Evolutionary conservation across 2,888 invertebrate species (phyloP).

Genomic region (Scaptomyza polygonia): DNA sequence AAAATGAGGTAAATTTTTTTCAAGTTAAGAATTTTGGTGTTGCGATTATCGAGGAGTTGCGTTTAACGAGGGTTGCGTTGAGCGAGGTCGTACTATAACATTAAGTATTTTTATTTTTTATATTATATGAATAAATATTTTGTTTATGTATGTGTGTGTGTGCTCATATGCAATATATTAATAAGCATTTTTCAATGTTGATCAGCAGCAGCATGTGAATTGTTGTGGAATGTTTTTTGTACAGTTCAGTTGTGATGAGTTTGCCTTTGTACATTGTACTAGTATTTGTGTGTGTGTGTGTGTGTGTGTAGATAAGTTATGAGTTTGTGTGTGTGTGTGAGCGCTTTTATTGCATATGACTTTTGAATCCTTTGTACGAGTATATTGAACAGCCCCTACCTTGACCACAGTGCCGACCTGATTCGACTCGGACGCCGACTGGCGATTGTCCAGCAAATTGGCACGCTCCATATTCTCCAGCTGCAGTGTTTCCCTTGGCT

Average conservation of each 20-base stretch:
- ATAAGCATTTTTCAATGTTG: slow-evolving; percentile 41
- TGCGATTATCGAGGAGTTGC: too few species aligned
- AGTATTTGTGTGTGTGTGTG: slow-evolving; percentile 3
- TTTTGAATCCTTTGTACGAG: slow-evolving; percentile 83
- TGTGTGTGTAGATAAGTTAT: slow-evolving; percentile 4
- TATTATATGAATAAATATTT: slow-evolving; percentile 7
- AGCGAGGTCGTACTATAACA: too few species aligned
- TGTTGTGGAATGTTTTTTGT: slow-evolving; percentile 5
- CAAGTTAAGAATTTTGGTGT: too few species aligned
- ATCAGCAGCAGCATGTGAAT: slow-evolving; percentile 6
- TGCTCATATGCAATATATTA: slow-evolving; percentile 72
- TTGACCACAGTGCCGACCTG: slow-evolving; percentile 95
- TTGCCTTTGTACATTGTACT: slow-evolving; percentile 9
- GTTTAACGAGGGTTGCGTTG: too few species aligned
- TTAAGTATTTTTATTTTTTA: too few species aligned
- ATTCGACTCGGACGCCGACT: slow-evolving; percentile 86
- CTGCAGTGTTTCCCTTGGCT: slow-evolving; percentile 87
- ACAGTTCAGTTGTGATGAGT: slow-evolving; percentile 1
- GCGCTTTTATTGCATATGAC: slow-evolving; percentile 66
- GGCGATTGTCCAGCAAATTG: slow-evolving; percentile 84
- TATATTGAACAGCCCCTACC: slow-evolving; percentile 86
- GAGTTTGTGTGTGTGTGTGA: slow-evolving; percentile 3
- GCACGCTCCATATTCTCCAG: slow-evolving; percentile 87
- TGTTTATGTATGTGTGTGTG: slow-evolving; percentile 7
- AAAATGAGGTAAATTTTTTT: too few species aligned